Conservation (phyloP, 2,797 vertebrate genomes). For the Pipistrellus nathusii region DNA sequence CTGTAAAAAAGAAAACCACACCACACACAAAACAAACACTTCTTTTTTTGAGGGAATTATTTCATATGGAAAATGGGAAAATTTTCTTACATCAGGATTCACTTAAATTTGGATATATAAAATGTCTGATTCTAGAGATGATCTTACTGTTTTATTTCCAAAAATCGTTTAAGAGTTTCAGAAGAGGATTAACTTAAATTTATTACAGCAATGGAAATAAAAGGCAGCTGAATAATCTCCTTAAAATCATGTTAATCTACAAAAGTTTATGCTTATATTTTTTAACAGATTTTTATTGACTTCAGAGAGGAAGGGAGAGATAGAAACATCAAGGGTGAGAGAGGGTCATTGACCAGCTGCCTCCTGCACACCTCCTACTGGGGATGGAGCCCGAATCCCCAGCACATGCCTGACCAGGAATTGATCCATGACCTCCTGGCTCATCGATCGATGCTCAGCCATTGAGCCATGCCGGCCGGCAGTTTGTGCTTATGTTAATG, state of each 20-base stretch:
- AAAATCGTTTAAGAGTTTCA: conserved; percentile 9
- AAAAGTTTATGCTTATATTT: neutral
- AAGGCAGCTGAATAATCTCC: neutral
- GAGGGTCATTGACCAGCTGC: too few relatives aligned
- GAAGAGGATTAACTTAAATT: neutral
- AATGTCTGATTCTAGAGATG: conserved; percentile 4
- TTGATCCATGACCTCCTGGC: too few relatives aligned
- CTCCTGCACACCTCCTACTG: too few relatives aligned
- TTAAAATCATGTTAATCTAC: conserved; percentile 48
- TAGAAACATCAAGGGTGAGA: too few relatives aligned
- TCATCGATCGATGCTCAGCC: too few relatives aligned
- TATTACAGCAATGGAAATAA: conserved; percentile 32
- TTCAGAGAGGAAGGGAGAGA: too few relatives aligned
- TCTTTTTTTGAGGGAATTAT: neutral
- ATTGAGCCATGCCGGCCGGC: too few relatives aligned
- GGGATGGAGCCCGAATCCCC: too few relatives aligned
- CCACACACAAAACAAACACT: neutral
- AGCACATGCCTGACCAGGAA: too few relatives aligned
- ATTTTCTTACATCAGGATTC: conserved; percentile 28
- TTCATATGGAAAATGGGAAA: neutral
- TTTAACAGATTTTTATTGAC: too few relatives aligned
- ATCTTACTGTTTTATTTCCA: neutral
- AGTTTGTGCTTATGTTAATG: neutral
- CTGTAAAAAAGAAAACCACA: neutral
- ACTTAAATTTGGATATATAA: conserved; percentile 8